Evolutionary conservation across 2,797 vertebrate species (phyloP), one percentile per base, ranked within the genome.

Genomic region (Phalloptychus januarius): DNA sequence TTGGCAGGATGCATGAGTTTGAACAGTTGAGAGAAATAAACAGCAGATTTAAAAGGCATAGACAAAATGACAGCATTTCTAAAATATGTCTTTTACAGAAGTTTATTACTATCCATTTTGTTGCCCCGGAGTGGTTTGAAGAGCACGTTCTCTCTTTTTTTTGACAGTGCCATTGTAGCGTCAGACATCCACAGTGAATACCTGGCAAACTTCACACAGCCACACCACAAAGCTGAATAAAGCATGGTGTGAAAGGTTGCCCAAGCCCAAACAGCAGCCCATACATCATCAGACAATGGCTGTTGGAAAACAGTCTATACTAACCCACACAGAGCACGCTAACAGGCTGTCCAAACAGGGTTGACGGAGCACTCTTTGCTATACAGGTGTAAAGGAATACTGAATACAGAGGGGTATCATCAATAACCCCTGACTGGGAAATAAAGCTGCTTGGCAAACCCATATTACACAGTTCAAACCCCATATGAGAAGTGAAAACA

Each of bases 221-320:
- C 81, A 77, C 82, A 87, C 89, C 86, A 84, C 78, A 71, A 50
- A 18, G 87, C 85, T 87, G 88, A 86, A 91, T 90, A 89, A 85
- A 91, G 85, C 86, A 18, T 8, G 15, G 84, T 82, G 82, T 90
- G 87, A 88, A 86, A 88, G 90, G 89, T 89, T 89, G 83, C 88
- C 85, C 33, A 38, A 83, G 75, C 87, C 80, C 86, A 85, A 88
- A 85, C 84, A 87, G 86, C 82, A 83, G 86, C 87, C 80, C 85
- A 91, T 92, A 91, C 85, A 94, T 93, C 91, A 93, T 91, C 82
- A 85, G 78, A 93, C 91, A 93, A 93, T 91, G 83, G 91, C 86
- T 88, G 88, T 76, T 86, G 85, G 87, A 80, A 86, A 92, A 84
- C 61, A 87, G 84, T 79, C 80, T 83, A 82, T 6, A 50, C 86